Evolutionary conservation across 2,113 vertebrate species (phyloP), one percentile per base, ranked within the genome.

Genomic region (Oryzias curvinotus): DNA sequence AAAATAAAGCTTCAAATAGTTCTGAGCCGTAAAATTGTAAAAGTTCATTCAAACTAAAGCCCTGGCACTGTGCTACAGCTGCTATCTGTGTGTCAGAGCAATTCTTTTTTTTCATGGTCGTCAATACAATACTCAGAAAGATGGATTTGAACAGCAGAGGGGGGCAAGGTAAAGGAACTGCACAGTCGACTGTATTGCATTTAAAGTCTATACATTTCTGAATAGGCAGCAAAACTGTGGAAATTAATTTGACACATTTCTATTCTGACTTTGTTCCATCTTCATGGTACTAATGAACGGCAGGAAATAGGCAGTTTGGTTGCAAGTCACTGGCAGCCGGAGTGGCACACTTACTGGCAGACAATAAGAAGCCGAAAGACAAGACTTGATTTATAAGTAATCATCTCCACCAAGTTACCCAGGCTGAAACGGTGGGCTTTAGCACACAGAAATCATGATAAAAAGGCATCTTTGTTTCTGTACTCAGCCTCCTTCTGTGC

Each of bases 171-270:
- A 67, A 76, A 75, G 64, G 62, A 75, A 77, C 80, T 52, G 52
- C 23, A 70, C 56, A 49, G 51, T 71, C 65, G 77, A 71, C 59
- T 63, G 52, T 71, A 74, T 80, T 81, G 75, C 60, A 76, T 77
- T 48, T 65, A 66, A 73, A 51, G 55, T 51, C 68, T 57, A 73
- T 75, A 79, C 80, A 75, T 62, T 74, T 83, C 68, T 71, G 51
- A 71, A 62, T 48, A 51, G 60, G 56, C 25, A 55, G 64, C 52
- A 58, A 26, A 65, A 36, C 57, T 62, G 64, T 70, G 68, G 63
- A 73, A 80, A 80, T 71, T 78, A 52, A 47, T 59, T 49, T 71
- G 53, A 77, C 52, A 71, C 51, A 46, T 76, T 78, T 26, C 42
- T 55, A 74, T 76, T 76, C 52, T 44, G 63, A 77, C 61, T 62